These are phyloP conservation scores for Phaonia tiefii DNA, from an alignment of 2,888 invertebrate genomes.

Conservation along the genomic window DNA sequence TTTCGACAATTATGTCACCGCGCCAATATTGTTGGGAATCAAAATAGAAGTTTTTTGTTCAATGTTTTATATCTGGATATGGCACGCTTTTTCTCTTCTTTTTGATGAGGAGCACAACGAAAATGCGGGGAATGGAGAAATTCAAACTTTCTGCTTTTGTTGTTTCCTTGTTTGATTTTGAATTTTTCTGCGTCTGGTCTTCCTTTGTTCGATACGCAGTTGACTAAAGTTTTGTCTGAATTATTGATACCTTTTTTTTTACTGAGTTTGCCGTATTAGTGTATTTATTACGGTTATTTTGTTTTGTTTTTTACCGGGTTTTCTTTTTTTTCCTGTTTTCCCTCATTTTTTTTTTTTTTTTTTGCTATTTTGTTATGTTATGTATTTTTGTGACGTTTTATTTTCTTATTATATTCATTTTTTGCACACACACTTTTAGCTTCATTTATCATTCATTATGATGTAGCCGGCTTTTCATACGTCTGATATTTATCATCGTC, in stretches of 20 bases:
- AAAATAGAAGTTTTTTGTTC: not conserved
- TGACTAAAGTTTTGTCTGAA: conserved; percentile 18
- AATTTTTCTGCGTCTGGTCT: conserved; percentile 6
- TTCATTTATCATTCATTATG: conserved; percentile 38
- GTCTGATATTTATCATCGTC: conserved; percentile 18
- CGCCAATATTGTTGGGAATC: conserved; percentile 1
- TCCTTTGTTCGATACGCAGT: conserved; percentile 20
- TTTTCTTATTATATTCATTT: conserved; percentile 65
- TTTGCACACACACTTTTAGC: conserved; percentile 15
- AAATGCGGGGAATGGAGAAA: not conserved
- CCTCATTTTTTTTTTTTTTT: not conserved
- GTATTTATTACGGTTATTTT: conserved; percentile 40
- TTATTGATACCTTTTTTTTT: conserved; percentile 26
- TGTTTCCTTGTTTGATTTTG: conserved; percentile 5
- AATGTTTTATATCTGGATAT: not conserved
- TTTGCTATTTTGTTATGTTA: conserved; percentile 14
- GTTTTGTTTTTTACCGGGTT: not conserved
- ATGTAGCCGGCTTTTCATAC: conserved; percentile 39
- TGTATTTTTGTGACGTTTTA: conserved; percentile 33
- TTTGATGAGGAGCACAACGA: not conserved
- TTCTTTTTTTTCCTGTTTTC: not conserved
- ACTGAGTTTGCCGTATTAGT: not conserved
- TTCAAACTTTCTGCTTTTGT: conserved; percentile 2
- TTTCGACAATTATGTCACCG: conserved; percentile 62
- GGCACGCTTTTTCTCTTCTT: not conserved